Evolutionary conservation across 2,797 vertebrate genomes (phyloP), one percentile per base, ranked within the genome.

Genomic region (Anas flavirostris): DNA sequence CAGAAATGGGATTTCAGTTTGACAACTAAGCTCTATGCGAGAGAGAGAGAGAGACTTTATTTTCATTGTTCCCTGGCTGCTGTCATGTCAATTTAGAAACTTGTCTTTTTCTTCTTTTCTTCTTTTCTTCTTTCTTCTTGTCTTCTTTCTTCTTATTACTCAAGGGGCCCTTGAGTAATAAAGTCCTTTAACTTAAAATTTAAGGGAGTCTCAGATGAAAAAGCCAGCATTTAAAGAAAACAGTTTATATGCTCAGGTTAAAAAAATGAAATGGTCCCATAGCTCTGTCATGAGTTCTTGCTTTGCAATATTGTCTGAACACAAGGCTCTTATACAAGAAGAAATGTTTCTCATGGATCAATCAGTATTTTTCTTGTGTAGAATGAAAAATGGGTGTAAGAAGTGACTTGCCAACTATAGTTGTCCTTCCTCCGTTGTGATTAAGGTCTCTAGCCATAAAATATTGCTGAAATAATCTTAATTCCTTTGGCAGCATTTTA

Each of bases 1-100:
- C 50, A 39, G 31, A 92, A 91, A 75, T 48, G 44, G 63, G 87
- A 83, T 93, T 95, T 73, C 60, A 60, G 39, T 82, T 87, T 90
- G 75, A 87, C 73, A 94, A 4, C 50, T 64, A 62, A 91, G 33
- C 19, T 81, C 35, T 62, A 7, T 26, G n/a, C 31, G 41, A 67
- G 43, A 17, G 12, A 86, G 58, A 66, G 17, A 50, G n/a, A 33
- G 64, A 56, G 28, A 72, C 62, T 80, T 86, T 48, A 69, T 58
- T 78, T 72, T 41, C 31, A 37, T 81, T 48, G 12, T 63, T 79
- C 37, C 16, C 59, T 64, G 28, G 7, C 29, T 78, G n/a, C 80
- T 91, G 75, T 84, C 60, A 59, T 63, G 9, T 67, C 55, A 23
- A 86, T 79, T 77, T 88, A 77, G n/a, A 73, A 11, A 56, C 48